These are phyloP conservation scores for Bufo gargarizans DNA, from an alignment of 2,113 vertebrate species.

Conservation along the genomic window DNA sequence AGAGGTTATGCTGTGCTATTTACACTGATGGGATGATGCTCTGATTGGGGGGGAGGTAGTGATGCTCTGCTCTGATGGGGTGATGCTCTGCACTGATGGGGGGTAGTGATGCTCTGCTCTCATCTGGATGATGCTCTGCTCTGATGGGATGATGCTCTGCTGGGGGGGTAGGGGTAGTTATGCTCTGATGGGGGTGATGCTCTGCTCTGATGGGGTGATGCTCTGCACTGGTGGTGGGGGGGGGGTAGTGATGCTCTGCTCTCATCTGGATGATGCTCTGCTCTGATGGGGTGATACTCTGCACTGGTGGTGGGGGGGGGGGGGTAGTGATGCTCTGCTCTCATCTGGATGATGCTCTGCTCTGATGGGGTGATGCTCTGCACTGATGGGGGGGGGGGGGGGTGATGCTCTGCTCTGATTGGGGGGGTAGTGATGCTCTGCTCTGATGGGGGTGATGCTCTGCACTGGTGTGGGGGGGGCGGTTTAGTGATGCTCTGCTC, in stretches of 20 bases:
- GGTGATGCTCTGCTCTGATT: not conserved
- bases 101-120: not conserved
- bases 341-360: constrained; percentile 24
- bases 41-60: too few species aligned
- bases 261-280: not conserved
- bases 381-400: not conserved
- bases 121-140: not conserved
- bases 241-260: not conserved
- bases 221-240: not conserved
- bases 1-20: too few species aligned
- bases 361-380: not conserved
- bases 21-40: too few species aligned
- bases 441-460: not conserved
- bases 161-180: too few species aligned
- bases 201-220: not conserved
- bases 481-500: constrained; percentile 10
- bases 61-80: not conserved
- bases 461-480: not conserved
- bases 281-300: not conserved
- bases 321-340: constrained; percentile 11
- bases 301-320: not conserved
- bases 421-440: not conserved
- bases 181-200: not conserved
- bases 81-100: not conserved
- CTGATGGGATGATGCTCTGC: not conserved